Evolutionary conservation across 92 coral and sea anemone genomes (phyloP).

Genomic region (Ricordea florida): DNA sequence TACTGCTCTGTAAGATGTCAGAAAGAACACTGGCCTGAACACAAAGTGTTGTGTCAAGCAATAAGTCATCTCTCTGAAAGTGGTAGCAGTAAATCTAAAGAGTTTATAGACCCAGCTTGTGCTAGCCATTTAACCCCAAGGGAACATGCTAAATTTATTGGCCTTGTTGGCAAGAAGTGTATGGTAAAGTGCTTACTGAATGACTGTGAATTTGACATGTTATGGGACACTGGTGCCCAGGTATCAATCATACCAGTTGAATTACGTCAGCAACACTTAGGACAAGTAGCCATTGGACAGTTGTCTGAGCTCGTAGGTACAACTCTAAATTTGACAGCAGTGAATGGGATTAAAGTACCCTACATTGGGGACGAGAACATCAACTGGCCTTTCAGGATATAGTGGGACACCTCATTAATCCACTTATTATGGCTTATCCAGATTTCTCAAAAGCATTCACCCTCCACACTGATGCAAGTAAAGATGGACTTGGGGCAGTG

Average conservation of each 20-base stretch:
- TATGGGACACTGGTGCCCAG: slow-evolving; percentile 79
- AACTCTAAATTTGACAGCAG: neutral
- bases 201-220: slow-evolving; percentile 46
- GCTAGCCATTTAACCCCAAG: slow-evolving; percentile 63
- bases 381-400: too few species aligned
- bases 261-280: slow-evolving; percentile 28
- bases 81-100: slow-evolving; percentile 4
- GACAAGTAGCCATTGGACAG: slow-evolving; percentile 28
- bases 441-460: too few species aligned
- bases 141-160: slow-evolving; percentile 58
- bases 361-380: too few species aligned
- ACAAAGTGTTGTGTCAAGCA: too few species aligned
- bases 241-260: slow-evolving; percentile 56
- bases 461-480: too few species aligned
- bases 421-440: too few species aligned
- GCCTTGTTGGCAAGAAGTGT: slow-evolving; percentile 59
- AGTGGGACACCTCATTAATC: too few species aligned
- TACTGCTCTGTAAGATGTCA: too few species aligned
- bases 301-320: slow-evolving; percentile 44
- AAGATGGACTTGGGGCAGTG: too few species aligned
- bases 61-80: slow-evolving; percentile 23
- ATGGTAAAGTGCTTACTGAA: slow-evolving; percentile 53
- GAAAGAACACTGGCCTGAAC: slow-evolving; percentile 58
- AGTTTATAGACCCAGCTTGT: slow-evolving; percentile 49
- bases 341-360: too few species aligned